Percentiles rank a stretch among this genome's conserved stretches.
Conservation (phyloP, 1,140 invertebrate species). For the Hermatobates lingyangjiaoensis region DNA sequence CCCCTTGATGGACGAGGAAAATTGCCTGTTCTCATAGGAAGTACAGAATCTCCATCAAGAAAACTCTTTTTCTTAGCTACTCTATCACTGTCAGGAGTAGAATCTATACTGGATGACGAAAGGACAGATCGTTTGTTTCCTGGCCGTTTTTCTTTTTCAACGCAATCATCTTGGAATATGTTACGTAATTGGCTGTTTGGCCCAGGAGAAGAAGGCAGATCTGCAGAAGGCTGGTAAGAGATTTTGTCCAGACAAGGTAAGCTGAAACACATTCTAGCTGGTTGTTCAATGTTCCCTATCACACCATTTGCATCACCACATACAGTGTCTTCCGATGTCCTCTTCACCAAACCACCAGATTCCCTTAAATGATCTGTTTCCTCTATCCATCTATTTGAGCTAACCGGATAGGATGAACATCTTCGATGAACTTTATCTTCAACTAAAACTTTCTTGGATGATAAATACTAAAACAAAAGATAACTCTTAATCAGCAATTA, state of each 20-base stretch:
- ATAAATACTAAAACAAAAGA: constrained; percentile 18
- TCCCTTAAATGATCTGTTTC: too few relatives aligned
- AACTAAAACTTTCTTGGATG: constrained; percentile 17
- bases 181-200: too few relatives aligned
- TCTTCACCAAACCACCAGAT: too few relatives aligned
- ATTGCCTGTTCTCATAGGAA: constrained; percentile 34
- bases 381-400: too few relatives aligned
- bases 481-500: too few relatives aligned
- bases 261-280: not conserved
- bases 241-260: not conserved
- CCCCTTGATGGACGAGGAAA: constrained; percentile 45
- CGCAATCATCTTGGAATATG: too few relatives aligned
- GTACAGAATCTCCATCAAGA: constrained; percentile 36
- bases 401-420: constrained; percentile 27
- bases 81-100: not conserved
- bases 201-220: not conserved
- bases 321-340: too few relatives aligned
- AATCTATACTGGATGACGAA: not conserved
- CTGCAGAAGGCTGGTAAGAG: not conserved
- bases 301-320: too few relatives aligned
- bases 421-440: constrained; percentile 23
- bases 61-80: constrained; percentile 35
- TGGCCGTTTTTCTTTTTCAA: too few relatives aligned
- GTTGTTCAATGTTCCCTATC: too few relatives aligned
- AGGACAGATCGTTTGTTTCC: too few relatives aligned